Base-by-base conservation (phyloP, 37 sponge, comb jelly and placozoan genomes). In the Agelas oroides region DNA sequence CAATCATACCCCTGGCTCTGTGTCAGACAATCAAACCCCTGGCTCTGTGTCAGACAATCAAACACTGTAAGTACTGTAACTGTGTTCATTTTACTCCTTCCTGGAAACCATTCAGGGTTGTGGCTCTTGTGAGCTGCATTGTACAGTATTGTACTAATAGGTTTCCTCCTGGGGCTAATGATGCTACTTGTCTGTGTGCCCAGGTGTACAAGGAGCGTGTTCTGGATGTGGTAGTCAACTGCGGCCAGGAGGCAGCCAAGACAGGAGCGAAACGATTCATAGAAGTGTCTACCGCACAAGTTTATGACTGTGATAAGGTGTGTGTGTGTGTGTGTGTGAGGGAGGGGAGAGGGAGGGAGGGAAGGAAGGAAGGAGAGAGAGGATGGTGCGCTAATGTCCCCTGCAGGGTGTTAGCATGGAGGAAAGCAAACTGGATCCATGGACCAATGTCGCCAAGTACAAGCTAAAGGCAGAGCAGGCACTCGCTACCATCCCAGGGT, bases 131-230 rank as follows among this genome's bases (percentile, higher is more conserved):
- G n/a, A n/a, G n/a, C n/a, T n/a, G n/a, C n/a, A n/a, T n/a, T n/a
- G n/a, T n/a, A n/a, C n/a, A n/a, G n/a, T n/a, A n/a, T n/a, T n/a
- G n/a, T n/a, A n/a, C n/a, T n/a, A n/a, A n/a, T n/a, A n/a, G n/a
- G n/a, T n/a, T n/a, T n/a, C n/a, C n/a, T n/a, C n/a, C n/a, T n/a
- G n/a, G n/a, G n/a, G n/a, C 46, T 12, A 8, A 46, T 46, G 25
- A 15, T 21, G 71, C 58, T 66, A 52, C 33, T 57, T 59, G 32
- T 46, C 71, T 21, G 36, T 16, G 36, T 53, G 28, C 41, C 60
- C 81, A 97, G 95, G 94, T 99, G 19, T 99, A 99, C 78, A 80
- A 91, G 76, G 99, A 99, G 78, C 70, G 94, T 31, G 92, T 99
- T 31, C 70, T 84, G 27, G 84, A 65, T 19, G 74, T 99, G 52